These are phyloP conservation scores for Cavia aperea DNA, from an alignment of 2,113 vertebrate species.

Conservation along the genomic window DNA sequence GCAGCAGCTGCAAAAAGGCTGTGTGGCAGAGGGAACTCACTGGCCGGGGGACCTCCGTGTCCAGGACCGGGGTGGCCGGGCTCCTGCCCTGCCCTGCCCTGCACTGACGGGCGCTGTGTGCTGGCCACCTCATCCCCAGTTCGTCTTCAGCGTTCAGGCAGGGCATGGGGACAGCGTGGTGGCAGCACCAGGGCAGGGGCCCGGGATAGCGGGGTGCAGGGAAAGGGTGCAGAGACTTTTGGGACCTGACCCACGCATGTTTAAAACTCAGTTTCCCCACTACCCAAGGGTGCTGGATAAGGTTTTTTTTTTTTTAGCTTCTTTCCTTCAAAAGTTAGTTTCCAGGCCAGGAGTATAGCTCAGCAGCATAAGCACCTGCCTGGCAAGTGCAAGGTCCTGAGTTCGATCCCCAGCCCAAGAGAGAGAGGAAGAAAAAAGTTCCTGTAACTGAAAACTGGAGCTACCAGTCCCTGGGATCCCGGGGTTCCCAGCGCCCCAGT, in stretches of 20 bases:
- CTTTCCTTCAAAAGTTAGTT: not conserved
- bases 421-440: too few species aligned
- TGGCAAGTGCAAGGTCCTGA: too few species aligned
- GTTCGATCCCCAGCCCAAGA: too few species aligned
- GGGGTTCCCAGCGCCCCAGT: not conserved
- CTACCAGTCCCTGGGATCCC: not conserved
- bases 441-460: not conserved
- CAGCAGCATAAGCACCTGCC: too few species aligned
- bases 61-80: too few species aligned
- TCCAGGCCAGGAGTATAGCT: not conserved
- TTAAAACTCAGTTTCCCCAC: not conserved
- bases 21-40: not conserved
- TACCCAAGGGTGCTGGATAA: not conserved
- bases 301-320: not conserved
- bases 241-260: not conserved
- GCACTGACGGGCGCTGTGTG: too few species aligned
- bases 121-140: not conserved
- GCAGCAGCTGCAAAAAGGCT: rapidly evolving
- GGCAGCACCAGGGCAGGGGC: not conserved
- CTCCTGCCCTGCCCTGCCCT: too few species aligned
- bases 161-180: not conserved
- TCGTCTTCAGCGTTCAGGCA: not conserved
- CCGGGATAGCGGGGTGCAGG: too few species aligned
- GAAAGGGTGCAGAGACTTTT: not conserved
- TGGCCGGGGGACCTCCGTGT: not conserved